Percentiles rank a stretch among this genome's conserved stretches.
Evolutionary conservation across 2,113 vertebrate species (phyloP).

Genomic region (Dermatemys mawii): DNA sequence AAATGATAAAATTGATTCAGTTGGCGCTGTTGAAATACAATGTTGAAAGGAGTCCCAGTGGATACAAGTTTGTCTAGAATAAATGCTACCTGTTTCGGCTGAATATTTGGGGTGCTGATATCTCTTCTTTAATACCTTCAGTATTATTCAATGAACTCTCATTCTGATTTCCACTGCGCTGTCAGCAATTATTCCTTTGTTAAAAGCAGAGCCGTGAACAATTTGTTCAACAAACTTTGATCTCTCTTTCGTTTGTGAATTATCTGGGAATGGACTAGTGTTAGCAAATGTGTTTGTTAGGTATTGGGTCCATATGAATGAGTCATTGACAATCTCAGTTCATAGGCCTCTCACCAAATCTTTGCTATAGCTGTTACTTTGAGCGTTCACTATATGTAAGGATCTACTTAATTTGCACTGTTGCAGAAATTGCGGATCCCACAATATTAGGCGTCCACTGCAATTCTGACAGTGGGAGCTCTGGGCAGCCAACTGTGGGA

Average conservation of each 20-base stretch:
- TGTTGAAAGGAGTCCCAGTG: neutral
- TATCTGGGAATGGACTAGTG: neutral
- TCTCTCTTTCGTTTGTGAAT: constrained; percentile 19
- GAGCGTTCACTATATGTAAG: neutral
- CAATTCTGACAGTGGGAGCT: neutral
- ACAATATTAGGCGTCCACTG: neutral
- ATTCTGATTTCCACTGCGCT: constrained; percentile 21
- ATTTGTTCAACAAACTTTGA: constrained; percentile 26
- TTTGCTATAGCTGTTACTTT: neutral
- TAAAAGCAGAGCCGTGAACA: constrained; percentile 21
- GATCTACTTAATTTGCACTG: neutral
- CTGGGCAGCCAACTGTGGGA: neutral
- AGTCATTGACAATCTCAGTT: neutral
- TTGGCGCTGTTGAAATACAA: neutral
- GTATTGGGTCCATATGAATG: constrained; percentile 12
- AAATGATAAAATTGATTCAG: neutral
- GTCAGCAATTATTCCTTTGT: constrained; percentile 37
- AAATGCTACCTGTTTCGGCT: neutral
- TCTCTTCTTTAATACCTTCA: constrained; percentile 29
- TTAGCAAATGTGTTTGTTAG: neutral
- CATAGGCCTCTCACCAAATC: neutral
- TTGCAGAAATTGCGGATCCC: neutral
- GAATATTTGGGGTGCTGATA: constrained; percentile 3
- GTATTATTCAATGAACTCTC: constrained; percentile 19
- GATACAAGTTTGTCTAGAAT: neutral